Base-by-base conservation (phyloP, 2,113 vertebrate genomes). In the Strix aluco region DNA sequence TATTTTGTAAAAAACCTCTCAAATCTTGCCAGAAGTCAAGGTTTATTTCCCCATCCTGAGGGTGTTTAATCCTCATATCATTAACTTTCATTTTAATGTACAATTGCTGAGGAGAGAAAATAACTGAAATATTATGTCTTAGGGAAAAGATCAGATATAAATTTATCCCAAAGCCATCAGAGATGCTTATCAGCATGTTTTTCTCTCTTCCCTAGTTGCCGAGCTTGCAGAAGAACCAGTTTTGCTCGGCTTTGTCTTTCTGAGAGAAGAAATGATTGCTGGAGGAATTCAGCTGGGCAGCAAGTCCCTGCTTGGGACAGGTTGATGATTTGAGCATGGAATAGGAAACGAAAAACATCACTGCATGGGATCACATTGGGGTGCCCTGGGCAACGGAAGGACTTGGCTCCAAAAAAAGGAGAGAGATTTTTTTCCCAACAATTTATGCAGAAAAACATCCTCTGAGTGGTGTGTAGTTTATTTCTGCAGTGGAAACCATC, bases 151-250 rank as follows among this genome's bases (percentile, higher is more conserved):
- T 90, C 59, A 90, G 95, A 96, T 81, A 62, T 8, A 86, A 78
- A 83, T 71, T 83, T 93, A 86, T 96, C 88, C 94, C 0, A 40
- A 73, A 95, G 95, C 94, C 80, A 94, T 88, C 86, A 63, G 46
- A 94, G 96, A 96, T 97, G 59, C 29, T 94, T 96, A 96, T 97
- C 94, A 6, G 29, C 62, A 4, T 71, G 59, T 96, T 92, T 74
- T 90, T 86, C 92, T 90, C 71, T 78, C 72, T 88, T 86, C 11
- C 26, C 21, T 26, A 63, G 88, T 59, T 96, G 63, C 19, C 6
- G 88, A 95, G 93, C 93, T 86, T 89, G 86, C 58, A 90, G 96
- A 96, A 92, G 92, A 97, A 95, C 93, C 81, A 73, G 92, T 94
- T 96, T 83, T 79, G 32, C 79, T 61, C 4, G 5, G 34, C 71